Percentiles rank a stretch among this genome's conserved stretches.
Evolutionary conservation across 2,113 vertebrate genomes (phyloP).

Genomic region (Hucho hucho): DNA sequence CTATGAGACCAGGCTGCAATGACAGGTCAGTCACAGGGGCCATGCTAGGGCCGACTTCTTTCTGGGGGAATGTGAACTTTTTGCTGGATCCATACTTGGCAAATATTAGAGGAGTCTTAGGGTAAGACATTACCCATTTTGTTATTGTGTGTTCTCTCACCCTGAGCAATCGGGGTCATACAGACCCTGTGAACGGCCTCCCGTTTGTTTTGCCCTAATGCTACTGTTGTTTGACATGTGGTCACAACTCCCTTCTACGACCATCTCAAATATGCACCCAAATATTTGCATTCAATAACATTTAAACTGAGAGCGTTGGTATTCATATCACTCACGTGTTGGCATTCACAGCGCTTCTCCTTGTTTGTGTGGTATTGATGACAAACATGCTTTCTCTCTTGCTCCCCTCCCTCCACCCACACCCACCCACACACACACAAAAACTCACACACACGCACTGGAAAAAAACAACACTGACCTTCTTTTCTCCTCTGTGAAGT

Average conservation of each 20-base stretch:
- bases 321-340: conserved; percentile 9
- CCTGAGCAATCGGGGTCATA: background rate
- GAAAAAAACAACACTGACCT: background rate
- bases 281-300: conserved; percentile 43
- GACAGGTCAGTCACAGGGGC: background rate
- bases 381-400: background rate
- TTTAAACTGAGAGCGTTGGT: conserved; percentile 33
- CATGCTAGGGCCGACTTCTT: background rate
- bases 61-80: conserved; percentile 61
- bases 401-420: background rate
- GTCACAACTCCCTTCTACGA: background rate
- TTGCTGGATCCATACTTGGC: conserved; percentile 55
- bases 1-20: too few species aligned
- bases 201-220: background rate
- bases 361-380: conserved; percentile 9
- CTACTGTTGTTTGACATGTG: background rate
- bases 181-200: background rate
- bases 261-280: conserved; percentile 14
- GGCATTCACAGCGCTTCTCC: conserved; percentile 7
- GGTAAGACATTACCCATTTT: conserved; percentile 32
- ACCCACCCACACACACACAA: background rate
- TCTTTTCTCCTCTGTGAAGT: background rate
- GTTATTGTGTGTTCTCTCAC: conserved; percentile 27
- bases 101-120: conserved; percentile 43
- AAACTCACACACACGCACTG: background rate